Percentiles rank a stretch among this genome's conserved stretches.
Conservation (phyloP, 2,888 invertebrate genomes). For the Aphidius colemani region DNA sequence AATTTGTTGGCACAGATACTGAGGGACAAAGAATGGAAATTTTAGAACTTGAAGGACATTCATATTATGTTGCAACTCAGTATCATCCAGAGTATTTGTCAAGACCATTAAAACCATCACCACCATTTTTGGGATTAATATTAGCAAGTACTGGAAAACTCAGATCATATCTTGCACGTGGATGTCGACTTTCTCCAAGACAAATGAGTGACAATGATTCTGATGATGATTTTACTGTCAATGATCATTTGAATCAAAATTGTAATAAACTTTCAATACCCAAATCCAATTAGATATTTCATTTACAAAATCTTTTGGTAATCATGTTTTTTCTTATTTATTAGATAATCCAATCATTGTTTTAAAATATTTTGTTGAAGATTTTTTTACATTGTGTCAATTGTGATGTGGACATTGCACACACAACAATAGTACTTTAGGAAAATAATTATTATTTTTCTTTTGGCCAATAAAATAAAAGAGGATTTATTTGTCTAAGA, state of each 20-base stretch:
- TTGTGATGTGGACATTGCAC: no score
- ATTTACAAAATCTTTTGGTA: background rate
- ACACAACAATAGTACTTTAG: no score
- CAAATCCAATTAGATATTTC: no score
- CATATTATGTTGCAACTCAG: slow-evolving; percentile 93
- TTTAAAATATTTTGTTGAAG: no score
- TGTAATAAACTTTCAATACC: background rate
- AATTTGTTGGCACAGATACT: slow-evolving; percentile 85
- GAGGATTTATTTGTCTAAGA: background rate
- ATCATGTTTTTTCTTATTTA: slow-evolving; percentile 3
- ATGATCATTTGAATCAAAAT: background rate
- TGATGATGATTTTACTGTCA: slow-evolving; percentile 50
- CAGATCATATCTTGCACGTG: slow-evolving; percentile 71
- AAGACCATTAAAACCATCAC: slow-evolving; percentile 87
- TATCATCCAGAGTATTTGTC: slow-evolving; percentile 98
- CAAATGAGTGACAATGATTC: slow-evolving; percentile 78
- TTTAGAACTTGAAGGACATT: slow-evolving; percentile 82
- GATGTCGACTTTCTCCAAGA: slow-evolving; percentile 76
- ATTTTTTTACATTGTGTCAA: no score
- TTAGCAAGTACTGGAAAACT: slow-evolving; percentile 87
- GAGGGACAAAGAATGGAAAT: slow-evolving; percentile 94
- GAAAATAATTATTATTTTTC: background rate
- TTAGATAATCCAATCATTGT: background rate
- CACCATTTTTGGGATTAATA: slow-evolving; percentile 93
- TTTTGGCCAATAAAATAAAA: background rate